phyloP scores from a whole-genome alignment of 37 sponge, comb jelly and placozoan genomes.

The Sycon ciliatum region DNA sequence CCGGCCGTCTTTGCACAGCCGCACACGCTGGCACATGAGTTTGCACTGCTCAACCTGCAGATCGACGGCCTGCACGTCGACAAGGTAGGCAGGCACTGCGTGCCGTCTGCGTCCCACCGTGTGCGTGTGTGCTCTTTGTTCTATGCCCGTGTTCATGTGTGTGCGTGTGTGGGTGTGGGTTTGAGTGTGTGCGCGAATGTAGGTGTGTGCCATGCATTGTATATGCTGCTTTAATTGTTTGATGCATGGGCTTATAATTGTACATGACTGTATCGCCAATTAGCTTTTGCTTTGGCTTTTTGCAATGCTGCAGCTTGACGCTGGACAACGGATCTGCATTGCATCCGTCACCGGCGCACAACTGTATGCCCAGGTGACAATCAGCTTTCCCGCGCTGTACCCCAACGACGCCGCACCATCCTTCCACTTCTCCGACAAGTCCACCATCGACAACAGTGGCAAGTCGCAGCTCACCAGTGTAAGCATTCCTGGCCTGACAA shows the following conservation, averaged over 20 bases:
- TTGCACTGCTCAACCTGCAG: conserved; percentile 1
- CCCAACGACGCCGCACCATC: conserved; percentile 70
- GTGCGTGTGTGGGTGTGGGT: too few relatives aligned
- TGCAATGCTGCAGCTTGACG: conserved; percentile 35
- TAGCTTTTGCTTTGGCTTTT: too few relatives aligned
- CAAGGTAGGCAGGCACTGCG: too few relatives aligned
- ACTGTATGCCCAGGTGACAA: conserved; percentile 44
- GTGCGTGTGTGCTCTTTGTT: too few relatives aligned
- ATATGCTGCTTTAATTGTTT: too few relatives aligned
- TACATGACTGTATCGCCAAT: too few relatives aligned
- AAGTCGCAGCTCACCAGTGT: neutral
- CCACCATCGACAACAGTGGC: neutral
- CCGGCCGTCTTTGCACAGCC: too few relatives aligned
- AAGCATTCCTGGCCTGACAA: neutral
- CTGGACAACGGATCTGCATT: conserved; percentile 52
- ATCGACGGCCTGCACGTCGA: conserved; percentile 13
- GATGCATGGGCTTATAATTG: too few relatives aligned
- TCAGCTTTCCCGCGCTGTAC: conserved; percentile 68
- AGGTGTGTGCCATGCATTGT: too few relatives aligned
- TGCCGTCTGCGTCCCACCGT: too few relatives aligned
- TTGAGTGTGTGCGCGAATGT: too few relatives aligned
- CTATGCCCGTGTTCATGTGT: too few relatives aligned
- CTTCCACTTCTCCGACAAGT: conserved; percentile 48
- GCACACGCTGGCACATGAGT: conserved; percentile 25
- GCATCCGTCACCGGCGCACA: conserved; percentile 36